These are phyloP conservation scores for Phocoena sinus DNA, from an alignment of 2,113 vertebrate genomes.

Conservation along the genomic window DNA sequence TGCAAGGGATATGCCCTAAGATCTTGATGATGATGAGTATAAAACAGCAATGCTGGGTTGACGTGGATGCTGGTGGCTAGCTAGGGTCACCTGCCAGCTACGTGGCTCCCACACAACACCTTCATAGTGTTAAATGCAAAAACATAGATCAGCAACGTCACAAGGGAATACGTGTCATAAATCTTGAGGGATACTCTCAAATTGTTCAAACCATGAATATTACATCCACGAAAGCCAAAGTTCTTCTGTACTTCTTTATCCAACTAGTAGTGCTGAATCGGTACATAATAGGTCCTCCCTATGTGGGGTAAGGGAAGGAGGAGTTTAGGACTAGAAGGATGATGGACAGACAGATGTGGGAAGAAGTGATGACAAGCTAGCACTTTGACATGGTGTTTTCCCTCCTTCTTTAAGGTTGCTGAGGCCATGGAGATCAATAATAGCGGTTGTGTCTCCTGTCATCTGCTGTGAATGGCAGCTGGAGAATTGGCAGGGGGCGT, in stretches of 20 bases:
- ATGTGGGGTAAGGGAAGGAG: background rate
- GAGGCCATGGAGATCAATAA: slow-evolving; percentile 99
- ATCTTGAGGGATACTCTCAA: background rate
- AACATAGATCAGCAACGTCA: background rate
- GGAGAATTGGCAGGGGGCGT: slow-evolving; percentile 93
- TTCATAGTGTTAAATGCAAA: background rate
- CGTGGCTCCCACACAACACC: background rate
- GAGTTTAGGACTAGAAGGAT: background rate
- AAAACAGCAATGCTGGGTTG: background rate
- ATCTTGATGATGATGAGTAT: too few species aligned
- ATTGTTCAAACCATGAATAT: background rate
- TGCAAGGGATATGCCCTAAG: background rate
- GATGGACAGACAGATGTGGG: background rate
- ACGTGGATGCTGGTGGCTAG: background rate
- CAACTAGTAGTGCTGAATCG: background rate
- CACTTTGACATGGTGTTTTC: accelerated
- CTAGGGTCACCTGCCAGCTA: background rate
- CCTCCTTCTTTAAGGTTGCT: slow-evolving; percentile 80
- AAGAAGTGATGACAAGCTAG: background rate
- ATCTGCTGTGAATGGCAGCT: slow-evolving; percentile 94
- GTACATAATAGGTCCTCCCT: accelerated
- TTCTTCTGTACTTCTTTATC: background rate
- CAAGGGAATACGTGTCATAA: background rate
- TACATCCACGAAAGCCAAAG: background rate
- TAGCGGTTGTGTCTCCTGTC: slow-evolving; percentile 92